Evolutionary conservation across 2,113 vertebrate species (phyloP).

Genomic region (human): GRCh38 chr5:71932001-71932500

Average conservation of each 20-base stretch:
- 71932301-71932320: conserved; percentile 2
- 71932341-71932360: conserved; percentile 25
- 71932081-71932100: background rate
- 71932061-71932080: background rate
- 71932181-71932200: background rate
- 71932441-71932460: background rate
- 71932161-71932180: background rate
- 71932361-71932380: background rate
- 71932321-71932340: background rate
- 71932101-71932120: background rate
- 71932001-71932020: background rate
- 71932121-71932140: background rate
- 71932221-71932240: background rate
- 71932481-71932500: background rate
- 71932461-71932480: background rate
- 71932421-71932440: background rate
- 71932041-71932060: background rate
- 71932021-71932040: background rate
- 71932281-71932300: conserved; percentile 24
- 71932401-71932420: background rate
- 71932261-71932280: background rate
- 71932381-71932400: background rate
- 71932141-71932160: background rate
- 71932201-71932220: background rate
- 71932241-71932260: background rate